Conservation (phyloP, 2,113 vertebrate genomes). For the Misgurnus mizolepis region DNA sequence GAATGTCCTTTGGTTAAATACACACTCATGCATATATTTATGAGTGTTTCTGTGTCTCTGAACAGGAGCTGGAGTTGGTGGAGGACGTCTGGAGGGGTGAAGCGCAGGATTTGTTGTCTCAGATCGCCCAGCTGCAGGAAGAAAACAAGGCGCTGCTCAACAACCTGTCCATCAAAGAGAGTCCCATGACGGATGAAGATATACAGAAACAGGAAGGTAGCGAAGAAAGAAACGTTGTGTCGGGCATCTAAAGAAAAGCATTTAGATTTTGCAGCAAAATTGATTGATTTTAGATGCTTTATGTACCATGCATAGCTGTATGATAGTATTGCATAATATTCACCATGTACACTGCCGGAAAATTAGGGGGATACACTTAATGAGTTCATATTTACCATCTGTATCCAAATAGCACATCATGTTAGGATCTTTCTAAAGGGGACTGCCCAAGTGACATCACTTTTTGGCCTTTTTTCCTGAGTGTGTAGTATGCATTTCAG, state of each 20-base stretch:
- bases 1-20: conserved; percentile 24
- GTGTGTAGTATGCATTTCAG: too few species aligned
- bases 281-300: background rate
- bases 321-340: background rate
- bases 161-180: conserved; percentile 87
- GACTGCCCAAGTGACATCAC: too few species aligned
- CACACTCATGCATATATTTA: background rate
- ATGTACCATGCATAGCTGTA: conserved; percentile 1
- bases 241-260: too few species aligned
- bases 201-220: conserved; percentile 94
- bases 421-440: too few species aligned
- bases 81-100: conserved; percentile 98
- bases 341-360: too few species aligned
- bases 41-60: conserved; percentile 32
- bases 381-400: too few species aligned
- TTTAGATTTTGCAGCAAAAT: too few species aligned
- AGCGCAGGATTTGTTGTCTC: conserved; percentile 92
- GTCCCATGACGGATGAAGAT: conserved; percentile 88
- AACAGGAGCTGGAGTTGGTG: conserved; percentile 93
- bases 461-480: too few species aligned
- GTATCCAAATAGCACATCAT: too few species aligned
- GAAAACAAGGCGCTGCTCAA: conserved; percentile 93
- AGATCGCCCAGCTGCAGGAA: conserved; percentile 96
- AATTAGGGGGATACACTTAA: too few species aligned
- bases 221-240: background rate